Conservation (phyloP, 2,797 vertebrate species). For the Kryptopterus vitreolus region DNA sequence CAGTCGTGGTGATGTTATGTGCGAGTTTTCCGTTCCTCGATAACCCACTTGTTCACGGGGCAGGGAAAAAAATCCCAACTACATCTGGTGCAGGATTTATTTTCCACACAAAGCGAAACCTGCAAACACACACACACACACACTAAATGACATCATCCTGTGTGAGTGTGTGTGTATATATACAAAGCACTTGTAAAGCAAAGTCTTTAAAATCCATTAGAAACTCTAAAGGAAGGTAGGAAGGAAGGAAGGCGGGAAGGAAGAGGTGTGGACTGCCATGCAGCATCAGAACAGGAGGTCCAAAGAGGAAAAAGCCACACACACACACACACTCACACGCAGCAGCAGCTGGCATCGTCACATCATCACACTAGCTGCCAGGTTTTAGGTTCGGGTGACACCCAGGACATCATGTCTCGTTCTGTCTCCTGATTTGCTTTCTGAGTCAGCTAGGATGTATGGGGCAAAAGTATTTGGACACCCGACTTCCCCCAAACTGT, state of each 20-base stretch:
- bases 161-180: neutral
- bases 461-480: too few relatives aligned
- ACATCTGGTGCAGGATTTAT: slow-evolving; percentile 24
- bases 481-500: too few relatives aligned
- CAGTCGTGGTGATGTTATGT: slow-evolving; percentile 12
- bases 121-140: slow-evolving; percentile 15
- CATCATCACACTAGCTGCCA: slow-evolving; percentile 33
- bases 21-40: slow-evolving; percentile 3
- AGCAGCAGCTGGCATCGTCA: slow-evolving; percentile 49
- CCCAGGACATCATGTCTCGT: slow-evolving; percentile 33
- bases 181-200: neutral
- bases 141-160: slow-evolving; percentile 31
- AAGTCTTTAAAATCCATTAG: neutral
- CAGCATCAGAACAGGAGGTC: slow-evolving; percentile 44
- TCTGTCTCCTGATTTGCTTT: neutral
- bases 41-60: neutral
- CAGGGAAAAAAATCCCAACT: neutral
- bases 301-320: slow-evolving; percentile 34
- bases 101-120: slow-evolving; percentile 43
- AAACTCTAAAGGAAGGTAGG: neutral
- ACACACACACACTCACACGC: neutral
- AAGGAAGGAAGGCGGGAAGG: neutral
- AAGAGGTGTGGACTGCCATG: slow-evolving; percentile 31
- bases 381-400: slow-evolving; percentile 25
- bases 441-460: too few relatives aligned